These are phyloP conservation scores for Hydrolagus affinis DNA, from an alignment of 2,113 vertebrate genomes.

Conservation along the genomic window DNA sequence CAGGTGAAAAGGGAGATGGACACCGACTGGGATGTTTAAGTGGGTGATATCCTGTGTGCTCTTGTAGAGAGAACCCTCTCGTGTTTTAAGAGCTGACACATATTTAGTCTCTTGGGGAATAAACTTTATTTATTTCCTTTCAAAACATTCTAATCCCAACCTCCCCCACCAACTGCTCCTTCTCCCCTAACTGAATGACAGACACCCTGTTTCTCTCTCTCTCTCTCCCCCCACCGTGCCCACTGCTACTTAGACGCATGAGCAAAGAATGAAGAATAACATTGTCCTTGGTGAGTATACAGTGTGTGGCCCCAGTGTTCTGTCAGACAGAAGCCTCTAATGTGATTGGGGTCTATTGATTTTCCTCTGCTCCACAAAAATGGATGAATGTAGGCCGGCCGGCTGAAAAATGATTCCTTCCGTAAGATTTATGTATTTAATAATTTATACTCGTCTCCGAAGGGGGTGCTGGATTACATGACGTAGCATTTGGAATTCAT, in stretches of 20 bases:
- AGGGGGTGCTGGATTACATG: not conserved
- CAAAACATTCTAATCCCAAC: not conserved
- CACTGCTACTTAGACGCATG: not conserved
- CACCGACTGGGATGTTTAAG: not conserved
- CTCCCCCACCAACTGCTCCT: not conserved
- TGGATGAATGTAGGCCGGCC: not conserved
- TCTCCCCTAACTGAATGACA: not conserved
- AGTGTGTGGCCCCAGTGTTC: not conserved
- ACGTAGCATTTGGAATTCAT: slow-evolving; percentile 11
- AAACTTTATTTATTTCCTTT: not conserved
- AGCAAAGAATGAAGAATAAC: not conserved
- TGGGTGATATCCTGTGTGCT: slow-evolving; percentile 11
- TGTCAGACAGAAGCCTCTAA: slow-evolving; percentile 8
- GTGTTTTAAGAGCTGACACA: not conserved
- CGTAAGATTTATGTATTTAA: slow-evolving; percentile 31
- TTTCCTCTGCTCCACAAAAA: not conserved
- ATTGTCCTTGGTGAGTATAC: not conserved
- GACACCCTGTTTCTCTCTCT: not conserved
- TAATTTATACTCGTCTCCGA: slow-evolving; percentile 9
- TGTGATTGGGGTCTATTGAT: slow-evolving; percentile 27
- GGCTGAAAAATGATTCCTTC: slow-evolving; percentile 31
- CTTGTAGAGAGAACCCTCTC: not conserved
- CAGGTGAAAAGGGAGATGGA: not conserved
- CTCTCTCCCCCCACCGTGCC: not conserved
- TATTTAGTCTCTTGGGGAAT: not conserved